Evolutionary conservation across 2,797 vertebrate species (phyloP), one percentile per base, ranked within the genome.

Genomic region (Acanthurus tractus): DNA sequence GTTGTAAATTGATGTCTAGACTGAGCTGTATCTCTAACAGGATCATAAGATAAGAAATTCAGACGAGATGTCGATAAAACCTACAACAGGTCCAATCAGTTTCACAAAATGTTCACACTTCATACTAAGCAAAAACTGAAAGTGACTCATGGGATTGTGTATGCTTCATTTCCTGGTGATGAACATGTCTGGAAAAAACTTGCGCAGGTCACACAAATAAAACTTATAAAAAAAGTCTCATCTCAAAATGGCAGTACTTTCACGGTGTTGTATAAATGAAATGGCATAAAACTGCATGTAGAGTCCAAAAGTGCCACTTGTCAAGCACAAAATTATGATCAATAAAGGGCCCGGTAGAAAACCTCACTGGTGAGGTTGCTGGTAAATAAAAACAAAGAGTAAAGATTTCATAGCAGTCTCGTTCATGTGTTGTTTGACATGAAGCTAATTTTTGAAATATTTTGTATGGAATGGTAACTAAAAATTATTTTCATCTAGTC

Each of bases 181-280:
- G 74, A 83, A 23, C 1, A 38, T 9, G 12, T 68, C 61, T 40
- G 36, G 22, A 57, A 29, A 72, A 52, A 77, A 29, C 53, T 18
- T 58, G 3, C 20, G 44, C 17, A 22, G 8, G 6, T 23, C 45
- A 2, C 13, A 42, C 12, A 17, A 8, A 8, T 17, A 8, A 64
- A 34, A 12, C 38, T 9, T 3, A 40, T 40, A 12, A 29, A 52
- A 5, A 63, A 34, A 53, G 38, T 70, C 52, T 69, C 1, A 46
- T 56, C 34, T 25, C 14, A 52, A 52, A 11, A 48, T 48, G 14
- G 17, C 17, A 13, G 42, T 52, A 49, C 11, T 11, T 6, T 36
- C 14, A 17, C 3, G 9, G 23, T 68, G 38, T 49, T 59, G 20
- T 65, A 18, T 66, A 22, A 50, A 22, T 15, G 12, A 17, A 0